Base-by-base conservation (phyloP, 2,797 vertebrate genomes). In the Amphiprion clarkii region DNA sequence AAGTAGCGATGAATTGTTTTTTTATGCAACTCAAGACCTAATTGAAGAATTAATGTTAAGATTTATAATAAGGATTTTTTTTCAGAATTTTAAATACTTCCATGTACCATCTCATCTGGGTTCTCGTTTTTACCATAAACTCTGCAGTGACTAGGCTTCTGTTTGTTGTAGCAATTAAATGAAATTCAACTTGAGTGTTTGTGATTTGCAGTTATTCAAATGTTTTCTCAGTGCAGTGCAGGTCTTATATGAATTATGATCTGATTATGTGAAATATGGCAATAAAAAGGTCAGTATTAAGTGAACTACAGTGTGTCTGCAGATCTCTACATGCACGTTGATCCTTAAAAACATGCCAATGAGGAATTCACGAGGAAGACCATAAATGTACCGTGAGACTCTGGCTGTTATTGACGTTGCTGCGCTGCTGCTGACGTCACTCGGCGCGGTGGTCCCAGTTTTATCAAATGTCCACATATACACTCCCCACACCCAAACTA, bases 381-480 rank as follows among this genome's bases (percentile, higher is more conserved):
- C 61, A 21, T 29, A 29, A 40, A 29, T 58, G 77, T 10, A 63
- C 58, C 44, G 31, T 36, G 36, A 80, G 48, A 66, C 71, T 61
- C 40, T 48, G 3, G 29, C 17, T 73, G 65, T 86, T 66, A n/a
- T 52, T 78, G 68, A 76, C 71, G 68, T 67, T 59, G 62, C 3
- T 57, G 67, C 62, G 69, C 59, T 51, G 66, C 56, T 58, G 72
- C 68, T 87, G 82, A 93, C 87, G 85, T 92, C 86, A 88, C 52
- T 33, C 17, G 78, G 83, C 75, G 69, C 56, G 53, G 29, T 31
- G 8, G 46, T 64, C 49, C 60, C 71, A 46, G 56, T 5, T 4
- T 14, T 0, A 49, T 83, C 59, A 85, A 79, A 72, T 27, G n/a
- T 4, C 6, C 21, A 9, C 1, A 2, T 7, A 14, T 19, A 44